Percentiles rank a stretch among this genome's conserved stretches.
phyloP scores from a whole-genome alignment of 1,140 invertebrate genomes.

The Lepidotrigona ventralis region DNA sequence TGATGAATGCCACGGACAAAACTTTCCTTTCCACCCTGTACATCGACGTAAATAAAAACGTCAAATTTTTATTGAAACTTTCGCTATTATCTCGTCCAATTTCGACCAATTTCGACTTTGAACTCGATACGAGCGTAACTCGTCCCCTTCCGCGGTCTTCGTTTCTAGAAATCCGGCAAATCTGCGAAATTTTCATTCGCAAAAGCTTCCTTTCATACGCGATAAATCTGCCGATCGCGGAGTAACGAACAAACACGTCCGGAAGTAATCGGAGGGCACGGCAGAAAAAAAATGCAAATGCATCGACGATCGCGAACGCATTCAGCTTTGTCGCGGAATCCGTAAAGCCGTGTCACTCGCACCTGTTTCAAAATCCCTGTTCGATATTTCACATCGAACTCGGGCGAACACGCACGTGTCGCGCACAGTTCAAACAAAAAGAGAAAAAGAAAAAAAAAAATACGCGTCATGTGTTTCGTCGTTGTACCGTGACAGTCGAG shows the following conservation, averaged over 20 bases:
- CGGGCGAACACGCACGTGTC: background rate
- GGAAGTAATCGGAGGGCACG: background rate
- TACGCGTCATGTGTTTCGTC: background rate
- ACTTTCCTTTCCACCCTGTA: too few relatives aligned
- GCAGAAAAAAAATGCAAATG: constrained; percentile 36
- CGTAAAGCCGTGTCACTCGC: constrained; percentile 50
- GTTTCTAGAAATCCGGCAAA: background rate
- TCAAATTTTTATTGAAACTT: too few relatives aligned
- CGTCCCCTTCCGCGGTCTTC: too few relatives aligned
- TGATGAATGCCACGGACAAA: too few relatives aligned
- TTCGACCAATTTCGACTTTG: too few relatives aligned
- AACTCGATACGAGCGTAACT: too few relatives aligned
- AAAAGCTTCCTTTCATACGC: background rate
- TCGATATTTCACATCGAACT: constrained; percentile 60
- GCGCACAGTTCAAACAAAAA: background rate
- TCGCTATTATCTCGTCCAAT: too few relatives aligned
- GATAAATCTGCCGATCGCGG: background rate
- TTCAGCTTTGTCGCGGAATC: constrained; percentile 25
- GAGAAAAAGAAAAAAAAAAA: too few relatives aligned
- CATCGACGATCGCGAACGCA: background rate
- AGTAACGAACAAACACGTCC: background rate
- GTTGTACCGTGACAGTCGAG: background rate
- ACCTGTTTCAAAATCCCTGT: constrained; percentile 55
- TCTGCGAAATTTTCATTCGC: background rate
- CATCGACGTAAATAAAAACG: too few relatives aligned